Conservation (phyloP, 1,140 invertebrate genomes). For the Antheraea mylitta region DNA sequence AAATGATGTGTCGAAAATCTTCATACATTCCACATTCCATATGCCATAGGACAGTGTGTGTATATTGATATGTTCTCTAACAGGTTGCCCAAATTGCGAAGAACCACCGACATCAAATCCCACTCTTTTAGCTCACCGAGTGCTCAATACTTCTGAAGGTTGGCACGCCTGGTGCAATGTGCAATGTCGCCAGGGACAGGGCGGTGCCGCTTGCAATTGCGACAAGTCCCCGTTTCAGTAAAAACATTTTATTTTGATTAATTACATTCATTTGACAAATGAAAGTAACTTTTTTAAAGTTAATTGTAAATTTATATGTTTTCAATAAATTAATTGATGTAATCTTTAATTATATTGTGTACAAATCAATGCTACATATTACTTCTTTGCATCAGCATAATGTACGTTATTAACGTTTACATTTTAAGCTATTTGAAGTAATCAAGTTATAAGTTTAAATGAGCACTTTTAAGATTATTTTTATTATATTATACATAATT, state of each 20-base stretch:
- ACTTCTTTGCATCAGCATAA: too few species aligned
- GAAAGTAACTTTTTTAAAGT: neutral
- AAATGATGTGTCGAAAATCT: too few species aligned
- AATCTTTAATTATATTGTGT: too few species aligned
- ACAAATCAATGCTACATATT: too few species aligned
- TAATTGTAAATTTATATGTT: neutral
- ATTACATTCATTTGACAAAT: neutral
- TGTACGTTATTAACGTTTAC: too few species aligned
- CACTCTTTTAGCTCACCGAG: neutral
- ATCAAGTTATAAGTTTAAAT: too few species aligned
- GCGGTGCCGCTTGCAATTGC: slow-evolving; percentile 80
- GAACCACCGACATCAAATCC: neutral
- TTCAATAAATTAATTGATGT: too few species aligned
- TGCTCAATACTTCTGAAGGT: slow-evolving; percentile 48
- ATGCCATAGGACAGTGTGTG: too few species aligned
- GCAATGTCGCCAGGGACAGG: slow-evolving; percentile 75
- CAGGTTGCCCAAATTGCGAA: slow-evolving; percentile 55
- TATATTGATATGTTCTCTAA: slow-evolving; percentile 10
- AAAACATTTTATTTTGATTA: neutral
- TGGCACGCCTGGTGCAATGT: slow-evolving; percentile 79
- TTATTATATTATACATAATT: too few species aligned
- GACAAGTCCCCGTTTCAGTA: slow-evolving; percentile 72
- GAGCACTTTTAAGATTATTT: too few species aligned
- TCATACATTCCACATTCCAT: too few species aligned
- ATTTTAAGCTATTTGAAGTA: too few species aligned